Percentiles rank a stretch among this genome's conserved stretches.
Evolutionary conservation across 2,797 vertebrate genomes (phyloP).

Genomic region (Antennarius maculatus): DNA sequence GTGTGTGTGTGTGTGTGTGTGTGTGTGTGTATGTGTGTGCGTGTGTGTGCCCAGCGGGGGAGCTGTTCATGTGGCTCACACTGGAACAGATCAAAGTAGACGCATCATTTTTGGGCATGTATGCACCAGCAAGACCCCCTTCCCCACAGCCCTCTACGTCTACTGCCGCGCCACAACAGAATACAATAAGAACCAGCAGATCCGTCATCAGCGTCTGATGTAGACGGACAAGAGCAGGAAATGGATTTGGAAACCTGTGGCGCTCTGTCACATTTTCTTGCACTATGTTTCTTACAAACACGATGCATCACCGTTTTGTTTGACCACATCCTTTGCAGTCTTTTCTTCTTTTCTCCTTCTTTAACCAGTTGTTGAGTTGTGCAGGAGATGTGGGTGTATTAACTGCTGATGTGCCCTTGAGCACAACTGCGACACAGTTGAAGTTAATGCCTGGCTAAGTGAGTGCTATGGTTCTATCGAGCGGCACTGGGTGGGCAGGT

Average conservation of each 20-base stretch:
- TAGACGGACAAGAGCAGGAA: slow-evolving; percentile 81
- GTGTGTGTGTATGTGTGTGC: slow-evolving; percentile 12
- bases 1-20: slow-evolving; percentile 42
- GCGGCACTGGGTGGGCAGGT: slow-evolving; percentile 49
- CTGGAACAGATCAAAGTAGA: slow-evolving; percentile 81
- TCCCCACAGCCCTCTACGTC: neutral
- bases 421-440: slow-evolving; percentile 64
- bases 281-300: slow-evolving; percentile 71
- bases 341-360: slow-evolving; percentile 38
- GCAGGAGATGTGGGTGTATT: slow-evolving; percentile 67
- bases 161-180: slow-evolving; percentile 56
- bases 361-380: slow-evolving; percentile 64
- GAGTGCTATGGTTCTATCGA: slow-evolving; percentile 55
- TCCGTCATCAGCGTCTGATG: slow-evolving; percentile 75
- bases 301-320: slow-evolving; percentile 64
- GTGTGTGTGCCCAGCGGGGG: slow-evolving; percentile 55
- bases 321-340: slow-evolving; percentile 53
- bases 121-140: slow-evolving; percentile 55
- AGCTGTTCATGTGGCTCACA: slow-evolving; percentile 76
- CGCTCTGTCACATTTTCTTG: slow-evolving; percentile 77
- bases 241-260: slow-evolving; percentile 81
- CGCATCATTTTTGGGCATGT: slow-evolving; percentile 78
- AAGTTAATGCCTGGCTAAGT: slow-evolving; percentile 58
- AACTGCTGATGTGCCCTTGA: slow-evolving; percentile 65
- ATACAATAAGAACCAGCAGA: slow-evolving; percentile 77